These are phyloP conservation scores for Pantherophis guttatus DNA, from an alignment of 2,113 vertebrate genomes.

Conservation along the genomic window DNA sequence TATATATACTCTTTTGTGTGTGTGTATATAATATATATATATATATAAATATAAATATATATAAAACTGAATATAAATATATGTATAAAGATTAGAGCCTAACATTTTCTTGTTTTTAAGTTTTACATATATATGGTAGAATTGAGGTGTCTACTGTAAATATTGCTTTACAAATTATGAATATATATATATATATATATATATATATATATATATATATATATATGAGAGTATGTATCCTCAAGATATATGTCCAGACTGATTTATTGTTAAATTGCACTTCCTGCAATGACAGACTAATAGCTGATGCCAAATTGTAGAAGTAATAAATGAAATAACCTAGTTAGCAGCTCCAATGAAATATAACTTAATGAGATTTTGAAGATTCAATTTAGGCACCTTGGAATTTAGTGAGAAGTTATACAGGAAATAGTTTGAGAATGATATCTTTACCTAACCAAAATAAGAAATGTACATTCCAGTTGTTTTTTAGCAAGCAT, in stretches of 20 bases:
- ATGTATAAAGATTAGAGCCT: constrained; percentile 80
- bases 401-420: constrained; percentile 49
- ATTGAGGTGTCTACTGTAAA: constrained; percentile 84
- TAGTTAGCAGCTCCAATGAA: constrained; percentile 58
- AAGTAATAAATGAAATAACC: constrained; percentile 65
- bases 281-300: constrained; percentile 78
- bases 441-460: constrained; percentile 67
- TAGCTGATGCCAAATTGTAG: constrained; percentile 75
- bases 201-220: too few species aligned
- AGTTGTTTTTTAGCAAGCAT: constrained; percentile 49
- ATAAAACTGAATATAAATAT: constrained; percentile 77
- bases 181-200: constrained; percentile 80
- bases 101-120: constrained; percentile 80
- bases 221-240: constrained; percentile 71
- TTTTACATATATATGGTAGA: constrained; percentile 81
- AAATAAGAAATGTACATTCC: constrained; percentile 66
- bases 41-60: constrained; percentile 79
- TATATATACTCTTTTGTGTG: constrained; percentile 78
- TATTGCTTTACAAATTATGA: constrained; percentile 80
- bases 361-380: constrained; percentile 52
- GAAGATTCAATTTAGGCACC: constrained; percentile 42
- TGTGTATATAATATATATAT: constrained; percentile 50
- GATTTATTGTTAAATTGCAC: constrained; percentile 81
- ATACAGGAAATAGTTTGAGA: constrained; percentile 43
- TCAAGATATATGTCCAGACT: constrained; percentile 79